Conservation (phyloP, 2,113 vertebrate species). For the Hypanus sabinus region DNA sequence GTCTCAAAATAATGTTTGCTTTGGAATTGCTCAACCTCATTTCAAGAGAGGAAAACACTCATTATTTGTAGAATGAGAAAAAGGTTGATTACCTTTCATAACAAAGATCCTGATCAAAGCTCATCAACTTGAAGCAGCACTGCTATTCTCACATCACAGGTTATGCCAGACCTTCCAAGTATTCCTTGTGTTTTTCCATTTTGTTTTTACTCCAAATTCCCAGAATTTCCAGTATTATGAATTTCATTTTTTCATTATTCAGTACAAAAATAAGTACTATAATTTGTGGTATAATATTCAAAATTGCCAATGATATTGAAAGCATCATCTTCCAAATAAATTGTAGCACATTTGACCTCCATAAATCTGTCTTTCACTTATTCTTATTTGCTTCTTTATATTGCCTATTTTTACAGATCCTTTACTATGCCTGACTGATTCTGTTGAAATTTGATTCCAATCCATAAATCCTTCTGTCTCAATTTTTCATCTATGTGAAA, state of each 20-base stretch:
- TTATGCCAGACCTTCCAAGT: too few species aligned
- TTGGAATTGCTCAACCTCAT: background rate
- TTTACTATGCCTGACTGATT: background rate
- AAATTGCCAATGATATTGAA: background rate
- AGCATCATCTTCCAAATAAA: background rate
- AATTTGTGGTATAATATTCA: background rate
- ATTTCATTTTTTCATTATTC: too few species aligned
- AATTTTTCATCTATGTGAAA: background rate
- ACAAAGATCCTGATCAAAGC: too few species aligned
- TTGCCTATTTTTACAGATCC: background rate
- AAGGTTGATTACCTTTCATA: too few species aligned
- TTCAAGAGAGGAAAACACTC: background rate
- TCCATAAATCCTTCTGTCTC: background rate
- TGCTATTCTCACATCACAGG: too few species aligned
- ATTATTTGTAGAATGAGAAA: too few species aligned
- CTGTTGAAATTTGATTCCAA: background rate
- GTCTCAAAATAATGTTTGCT: background rate
- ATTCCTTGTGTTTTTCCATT: too few species aligned
- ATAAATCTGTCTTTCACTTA: background rate
- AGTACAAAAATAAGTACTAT: too few species aligned
- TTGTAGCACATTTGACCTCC: background rate
- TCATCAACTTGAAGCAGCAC: too few species aligned
- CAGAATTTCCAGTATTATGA: too few species aligned
- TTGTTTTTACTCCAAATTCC: too few species aligned
- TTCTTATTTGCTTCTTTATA: background rate